Evolutionary conservation across 2,113 vertebrate species (phyloP).

Genomic region (Haplochromis burtoni): DNA sequence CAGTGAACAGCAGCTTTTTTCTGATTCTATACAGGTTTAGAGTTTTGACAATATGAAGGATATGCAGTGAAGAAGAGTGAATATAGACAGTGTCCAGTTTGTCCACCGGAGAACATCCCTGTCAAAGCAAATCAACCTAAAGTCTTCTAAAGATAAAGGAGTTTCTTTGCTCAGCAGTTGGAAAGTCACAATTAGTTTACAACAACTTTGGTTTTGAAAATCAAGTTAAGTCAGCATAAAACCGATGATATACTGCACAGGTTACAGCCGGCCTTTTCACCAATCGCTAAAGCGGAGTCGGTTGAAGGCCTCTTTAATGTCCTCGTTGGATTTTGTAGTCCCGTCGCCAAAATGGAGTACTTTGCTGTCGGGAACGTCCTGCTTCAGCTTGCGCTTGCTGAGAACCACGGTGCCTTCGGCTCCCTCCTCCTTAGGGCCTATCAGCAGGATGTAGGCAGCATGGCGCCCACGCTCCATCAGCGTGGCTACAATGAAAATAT

Average conservation of each 20-base stretch:
- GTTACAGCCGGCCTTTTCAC: neutral
- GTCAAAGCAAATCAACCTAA: neutral
- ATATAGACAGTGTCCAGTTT: neutral
- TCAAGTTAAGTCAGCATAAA: neutral
- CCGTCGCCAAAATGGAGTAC: constrained; percentile 61
- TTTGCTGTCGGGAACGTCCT: constrained; percentile 64
- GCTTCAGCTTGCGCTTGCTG: constrained; percentile 82
- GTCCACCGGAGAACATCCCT: neutral
- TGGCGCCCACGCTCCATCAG: constrained; percentile 86
- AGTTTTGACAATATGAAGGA: neutral
- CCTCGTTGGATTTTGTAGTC: constrained; percentile 44
- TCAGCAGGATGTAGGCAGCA: constrained; percentile 83
- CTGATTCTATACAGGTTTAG: neutral
- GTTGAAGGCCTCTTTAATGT: constrained; percentile 75
- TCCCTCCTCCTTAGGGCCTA: constrained; percentile 44
- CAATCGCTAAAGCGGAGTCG: constrained; percentile 80
- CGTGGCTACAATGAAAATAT: constrained; percentile 56
- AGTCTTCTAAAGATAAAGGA: neutral
- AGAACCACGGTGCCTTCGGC: constrained; percentile 65
- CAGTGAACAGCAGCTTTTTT: neutral
- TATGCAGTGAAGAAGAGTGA: neutral
- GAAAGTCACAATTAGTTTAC: neutral
- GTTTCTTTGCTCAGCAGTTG: constrained; percentile 22
- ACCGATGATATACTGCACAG: neutral
- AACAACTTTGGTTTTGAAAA: constrained; percentile 2